Conservation (phyloP, 2,797 vertebrate genomes). For the Avahi laniger region DNA sequence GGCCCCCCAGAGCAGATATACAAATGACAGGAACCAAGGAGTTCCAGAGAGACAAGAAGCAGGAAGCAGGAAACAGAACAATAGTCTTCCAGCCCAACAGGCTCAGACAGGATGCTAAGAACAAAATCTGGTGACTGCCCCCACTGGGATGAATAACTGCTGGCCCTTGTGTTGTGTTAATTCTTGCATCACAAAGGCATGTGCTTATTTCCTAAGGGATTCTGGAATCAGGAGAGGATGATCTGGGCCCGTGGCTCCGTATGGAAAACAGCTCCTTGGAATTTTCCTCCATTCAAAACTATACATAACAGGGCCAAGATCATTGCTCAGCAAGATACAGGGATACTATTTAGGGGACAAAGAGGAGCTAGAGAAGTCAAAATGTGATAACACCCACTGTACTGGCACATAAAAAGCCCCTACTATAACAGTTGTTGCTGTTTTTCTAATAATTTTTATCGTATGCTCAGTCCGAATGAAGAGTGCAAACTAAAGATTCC, state of each 20-base stretch:
- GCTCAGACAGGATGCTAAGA: too few species aligned
- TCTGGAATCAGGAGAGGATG: not conserved
- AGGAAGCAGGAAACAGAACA: not conserved
- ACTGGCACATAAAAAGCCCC: not conserved
- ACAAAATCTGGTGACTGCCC: rapidly evolving
- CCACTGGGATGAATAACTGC: not conserved
- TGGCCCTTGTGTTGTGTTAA: too few species aligned
- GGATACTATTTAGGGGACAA: not conserved
- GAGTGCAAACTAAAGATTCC: not conserved
- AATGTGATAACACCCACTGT: not conserved
- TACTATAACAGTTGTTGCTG: not conserved
- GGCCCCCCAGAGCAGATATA: not conserved
- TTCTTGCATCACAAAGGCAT: not conserved
- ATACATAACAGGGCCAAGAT: not conserved
- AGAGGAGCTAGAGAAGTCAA: not conserved
- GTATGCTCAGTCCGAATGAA: not conserved
- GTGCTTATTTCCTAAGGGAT: not conserved
- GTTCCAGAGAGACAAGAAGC: not conserved
- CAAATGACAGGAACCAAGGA: not conserved
- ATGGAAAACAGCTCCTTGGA: not conserved
- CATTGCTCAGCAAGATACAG: not conserved
- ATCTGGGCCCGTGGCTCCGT: not conserved
- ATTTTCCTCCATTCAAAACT: not conserved
- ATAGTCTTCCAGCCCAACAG: not conserved
- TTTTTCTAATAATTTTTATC: not conserved